Conservation (phyloP, 2,888 invertebrate species). For the Brachypterus glaber region DNA sequence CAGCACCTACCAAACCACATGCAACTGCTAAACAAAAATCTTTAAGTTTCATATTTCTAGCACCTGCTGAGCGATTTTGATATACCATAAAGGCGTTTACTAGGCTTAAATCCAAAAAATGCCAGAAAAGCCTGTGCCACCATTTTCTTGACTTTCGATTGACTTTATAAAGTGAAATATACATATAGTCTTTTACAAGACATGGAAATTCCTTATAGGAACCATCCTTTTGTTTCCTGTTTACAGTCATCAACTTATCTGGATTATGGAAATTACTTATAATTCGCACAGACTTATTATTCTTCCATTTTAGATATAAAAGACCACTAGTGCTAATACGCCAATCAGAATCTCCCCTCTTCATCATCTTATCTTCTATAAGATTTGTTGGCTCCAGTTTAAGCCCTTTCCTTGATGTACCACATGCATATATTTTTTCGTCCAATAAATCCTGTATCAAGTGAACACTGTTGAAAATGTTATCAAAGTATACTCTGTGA, state of each 20-base stretch:
- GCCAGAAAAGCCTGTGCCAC: constrained; percentile 12
- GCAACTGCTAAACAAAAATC: neutral
- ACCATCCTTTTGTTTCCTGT: constrained; percentile 12
- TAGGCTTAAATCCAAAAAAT: constrained; percentile 12
- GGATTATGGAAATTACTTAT: neutral
- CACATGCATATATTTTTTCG: constrained; percentile 21
- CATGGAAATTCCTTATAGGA: constrained; percentile 6
- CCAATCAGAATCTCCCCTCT: constrained; percentile 24
- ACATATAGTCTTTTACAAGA: constrained; percentile 10
- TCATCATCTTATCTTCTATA: constrained; percentile 18
- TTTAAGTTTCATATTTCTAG: neutral
- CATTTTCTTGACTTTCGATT: constrained; percentile 5
- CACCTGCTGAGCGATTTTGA: neutral
- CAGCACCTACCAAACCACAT: neutral
- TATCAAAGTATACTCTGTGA: constrained; percentile 16
- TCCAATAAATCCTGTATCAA: constrained; percentile 18
- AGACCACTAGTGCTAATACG: constrained; percentile 11
- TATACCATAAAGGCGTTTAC: constrained; percentile 11
- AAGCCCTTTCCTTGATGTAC: constrained; percentile 21
- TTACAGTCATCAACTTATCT: neutral
- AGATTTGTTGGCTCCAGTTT: constrained; percentile 20
- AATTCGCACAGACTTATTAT: constrained; percentile 8
- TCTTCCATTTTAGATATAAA: constrained; percentile 8
- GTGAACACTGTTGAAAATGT: constrained; percentile 3
- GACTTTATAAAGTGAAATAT: constrained; percentile 1